Conservation (phyloP, 1,140 invertebrate genomes). For the Anoplolepis gracilipes region DNA sequence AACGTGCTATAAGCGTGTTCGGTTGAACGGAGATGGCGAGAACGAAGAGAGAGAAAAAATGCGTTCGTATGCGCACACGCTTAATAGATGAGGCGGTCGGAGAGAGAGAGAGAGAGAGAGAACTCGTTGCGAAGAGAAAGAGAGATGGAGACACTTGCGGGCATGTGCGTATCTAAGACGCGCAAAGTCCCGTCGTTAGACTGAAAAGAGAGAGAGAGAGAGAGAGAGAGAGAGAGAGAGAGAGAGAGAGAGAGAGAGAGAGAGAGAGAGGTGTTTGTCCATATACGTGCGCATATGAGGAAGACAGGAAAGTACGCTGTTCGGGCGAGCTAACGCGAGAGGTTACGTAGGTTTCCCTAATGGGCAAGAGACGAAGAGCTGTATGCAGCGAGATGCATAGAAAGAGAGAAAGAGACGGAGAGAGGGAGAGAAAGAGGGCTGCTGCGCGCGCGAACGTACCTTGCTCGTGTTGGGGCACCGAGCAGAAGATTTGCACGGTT, state of each 20-base stretch:
- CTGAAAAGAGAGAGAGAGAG: background rate
- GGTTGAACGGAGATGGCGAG: conserved; percentile 26
- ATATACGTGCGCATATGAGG: background rate
- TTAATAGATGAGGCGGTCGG: conserved; percentile 9
- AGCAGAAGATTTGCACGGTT: conserved; percentile 62
- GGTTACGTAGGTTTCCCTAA: conserved; percentile 52
- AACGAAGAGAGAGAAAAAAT: conserved; percentile 20
- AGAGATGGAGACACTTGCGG: background rate
- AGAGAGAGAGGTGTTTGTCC: background rate
- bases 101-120: background rate
- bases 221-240: background rate
- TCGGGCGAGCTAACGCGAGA: conserved; percentile 36
- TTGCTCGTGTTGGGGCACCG: conserved; percentile 45
- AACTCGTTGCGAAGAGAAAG: background rate
- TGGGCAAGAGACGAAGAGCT: conserved; percentile 46
- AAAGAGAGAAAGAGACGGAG: background rate
- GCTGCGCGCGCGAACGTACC: conserved; percentile 13
- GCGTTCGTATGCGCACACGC: background rate
- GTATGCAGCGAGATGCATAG: conserved; percentile 61
- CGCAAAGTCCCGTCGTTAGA: conserved; percentile 31
- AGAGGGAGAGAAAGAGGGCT: conserved; percentile 7
- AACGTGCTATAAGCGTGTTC: background rate
- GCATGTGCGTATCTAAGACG: conserved; percentile 44
- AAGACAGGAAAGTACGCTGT: conserved; percentile 38
- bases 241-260: too few relatives aligned